A percentile compares a stretch with the other conserved stretches of the same genome.
Evolutionary conservation across 2,888 invertebrate species (phyloP).

Genomic region (Apantesis nais): DNA sequence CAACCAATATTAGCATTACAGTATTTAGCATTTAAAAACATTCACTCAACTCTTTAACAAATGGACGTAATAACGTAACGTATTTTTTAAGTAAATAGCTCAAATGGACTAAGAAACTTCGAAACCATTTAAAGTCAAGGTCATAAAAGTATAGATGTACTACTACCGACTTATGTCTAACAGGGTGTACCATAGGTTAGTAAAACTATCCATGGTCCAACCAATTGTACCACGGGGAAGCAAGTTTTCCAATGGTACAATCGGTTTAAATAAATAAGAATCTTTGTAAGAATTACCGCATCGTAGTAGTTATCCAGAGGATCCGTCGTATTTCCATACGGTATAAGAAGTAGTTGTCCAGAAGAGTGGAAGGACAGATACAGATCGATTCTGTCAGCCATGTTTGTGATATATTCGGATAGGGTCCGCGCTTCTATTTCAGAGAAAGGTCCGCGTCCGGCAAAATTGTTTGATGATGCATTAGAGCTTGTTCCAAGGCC

Average conservation of each 20-base stretch:
- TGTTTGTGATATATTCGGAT: constrained; percentile 80
- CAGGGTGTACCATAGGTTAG: too few relatives aligned
- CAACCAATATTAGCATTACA: constrained; percentile 28
- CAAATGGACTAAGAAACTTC: too few relatives aligned
- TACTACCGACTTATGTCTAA: too few relatives aligned
- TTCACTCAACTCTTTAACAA: too few relatives aligned
- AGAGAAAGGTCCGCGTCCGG: constrained; percentile 89
- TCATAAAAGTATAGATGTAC: too few relatives aligned
- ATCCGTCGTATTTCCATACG: constrained; percentile 88
- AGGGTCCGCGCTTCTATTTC: constrained; percentile 87
- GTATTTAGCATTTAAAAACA: too few relatives aligned
- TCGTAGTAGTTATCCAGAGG: constrained; percentile 86
- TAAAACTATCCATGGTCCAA: too few relatives aligned
- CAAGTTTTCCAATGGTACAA: too few relatives aligned
- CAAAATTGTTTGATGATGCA: constrained; percentile 87
- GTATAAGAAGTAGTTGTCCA: constrained; percentile 88
- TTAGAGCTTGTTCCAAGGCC: constrained; percentile 83
- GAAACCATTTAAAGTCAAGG: too few relatives aligned
- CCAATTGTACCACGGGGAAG: too few relatives aligned
- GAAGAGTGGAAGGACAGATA: constrained; percentile 92
- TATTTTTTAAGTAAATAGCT: too few relatives aligned
- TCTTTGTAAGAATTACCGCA: constrained; percentile 67
- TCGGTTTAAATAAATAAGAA: background rate
- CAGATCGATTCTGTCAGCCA: constrained; percentile 81
- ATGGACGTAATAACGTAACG: too few relatives aligned